These are phyloP conservation scores for Xyrichtys novacula DNA, from an alignment of 2,797 vertebrate genomes.

Conservation along the genomic window DNA sequence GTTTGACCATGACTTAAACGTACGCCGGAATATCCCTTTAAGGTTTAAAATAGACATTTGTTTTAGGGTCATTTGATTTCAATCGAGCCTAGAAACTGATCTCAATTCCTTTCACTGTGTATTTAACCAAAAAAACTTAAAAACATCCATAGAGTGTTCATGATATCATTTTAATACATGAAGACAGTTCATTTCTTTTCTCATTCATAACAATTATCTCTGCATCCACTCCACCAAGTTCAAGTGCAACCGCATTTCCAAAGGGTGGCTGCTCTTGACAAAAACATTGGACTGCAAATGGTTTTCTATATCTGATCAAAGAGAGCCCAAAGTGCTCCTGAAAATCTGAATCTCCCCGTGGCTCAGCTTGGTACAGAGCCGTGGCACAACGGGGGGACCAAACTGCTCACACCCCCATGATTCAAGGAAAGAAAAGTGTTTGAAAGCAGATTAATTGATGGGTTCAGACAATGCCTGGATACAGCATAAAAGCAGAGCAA, in stretches of 20 bases:
- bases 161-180: conserved; percentile 23
- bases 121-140: not conserved
- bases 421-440: conserved; percentile 58
- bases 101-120: not conserved
- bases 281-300: conserved; percentile 38
- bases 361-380: conserved; percentile 69
- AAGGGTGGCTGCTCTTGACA: conserved; percentile 63
- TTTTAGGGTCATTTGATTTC: not conserved
- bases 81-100: not conserved
- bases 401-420: conserved; percentile 44
- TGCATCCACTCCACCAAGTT: conserved; percentile 42
- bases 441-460: conserved; percentile 73
- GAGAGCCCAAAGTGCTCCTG: conserved; percentile 64
- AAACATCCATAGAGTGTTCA: not conserved
- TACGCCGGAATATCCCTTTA: too few species aligned
- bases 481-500: conserved; percentile 55
- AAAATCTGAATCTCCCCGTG: conserved; percentile 66
- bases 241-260: conserved; percentile 54
- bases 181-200: conserved; percentile 17
- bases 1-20: too few species aligned
- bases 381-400: conserved; percentile 54
- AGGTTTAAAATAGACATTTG: not conserved
- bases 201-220: conserved; percentile 38
- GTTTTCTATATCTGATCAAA: conserved; percentile 74
- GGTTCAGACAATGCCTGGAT: conserved; percentile 69